Percentiles rank a stretch among this genome's conserved stretches.
Evolutionary conservation across 35 echinoderm and acorn worm genomes (phyloP).

Genomic region (Chiridota heheva): DNA sequence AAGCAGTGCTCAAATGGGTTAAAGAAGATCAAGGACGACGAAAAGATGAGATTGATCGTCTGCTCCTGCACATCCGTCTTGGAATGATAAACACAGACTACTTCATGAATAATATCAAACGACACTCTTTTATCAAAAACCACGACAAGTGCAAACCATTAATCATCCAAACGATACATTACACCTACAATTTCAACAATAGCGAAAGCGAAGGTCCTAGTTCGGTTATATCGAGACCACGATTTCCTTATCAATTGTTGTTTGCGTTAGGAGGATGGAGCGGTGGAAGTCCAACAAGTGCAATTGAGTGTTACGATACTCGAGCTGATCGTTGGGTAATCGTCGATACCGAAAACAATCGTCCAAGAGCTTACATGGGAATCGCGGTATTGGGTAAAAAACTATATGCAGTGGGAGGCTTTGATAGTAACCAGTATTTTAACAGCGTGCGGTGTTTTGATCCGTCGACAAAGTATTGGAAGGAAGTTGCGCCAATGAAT

Average conservation of each 20-base stretch:
- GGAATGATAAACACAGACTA: slow-evolving; percentile 99
- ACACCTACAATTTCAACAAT: slow-evolving; percentile 85
- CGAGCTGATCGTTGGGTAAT: slow-evolving; percentile 94
- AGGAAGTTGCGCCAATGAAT: slow-evolving; percentile 90
- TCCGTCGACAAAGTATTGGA: slow-evolving; percentile 73
- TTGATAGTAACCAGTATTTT: slow-evolving; percentile 99
- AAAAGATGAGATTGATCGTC: slow-evolving; percentile 42
- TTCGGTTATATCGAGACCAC: slow-evolving; percentile 65
- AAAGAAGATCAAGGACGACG: slow-evolving; percentile 55
- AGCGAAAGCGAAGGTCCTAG: slow-evolving; percentile 62
- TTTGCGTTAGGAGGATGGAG: slow-evolving; percentile 97
- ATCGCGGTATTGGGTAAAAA: slow-evolving; percentile 76
- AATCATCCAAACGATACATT: slow-evolving; percentile 88
- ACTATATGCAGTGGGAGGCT: slow-evolving; percentile 84
- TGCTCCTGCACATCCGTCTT: slow-evolving; percentile 76
- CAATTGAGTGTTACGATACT: slow-evolving; percentile 95
- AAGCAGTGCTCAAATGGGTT: slow-evolving; percentile 84
- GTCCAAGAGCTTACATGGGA: slow-evolving; percentile 90
- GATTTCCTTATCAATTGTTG: slow-evolving; percentile 82
- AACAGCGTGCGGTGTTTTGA: slow-evolving; percentile 96
- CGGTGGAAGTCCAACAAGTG: slow-evolving; percentile 94
- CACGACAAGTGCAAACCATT: slow-evolving; percentile 63
- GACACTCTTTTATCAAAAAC: slow-evolving; percentile 68
- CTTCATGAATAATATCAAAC: slow-evolving; percentile 98
- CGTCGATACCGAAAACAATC: slow-evolving; percentile 79